Evolutionary conservation across 2,888 invertebrate species (phyloP), one percentile per base, ranked within the genome.

Genomic region (Synergus itoensis): DNA sequence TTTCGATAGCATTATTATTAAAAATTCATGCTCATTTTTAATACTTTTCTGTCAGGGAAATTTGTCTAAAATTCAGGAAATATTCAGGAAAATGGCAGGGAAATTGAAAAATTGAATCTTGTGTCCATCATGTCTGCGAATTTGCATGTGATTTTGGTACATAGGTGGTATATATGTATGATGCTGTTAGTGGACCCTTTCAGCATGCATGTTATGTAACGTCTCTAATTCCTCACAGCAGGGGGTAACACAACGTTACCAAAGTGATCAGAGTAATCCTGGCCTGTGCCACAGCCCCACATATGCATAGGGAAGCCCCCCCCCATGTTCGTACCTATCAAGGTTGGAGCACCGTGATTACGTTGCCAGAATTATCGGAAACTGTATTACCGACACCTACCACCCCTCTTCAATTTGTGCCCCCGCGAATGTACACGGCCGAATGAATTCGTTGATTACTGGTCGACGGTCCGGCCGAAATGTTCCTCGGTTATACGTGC

Each of bases 321-420:
- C 78, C 36, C 36, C 69, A 64, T 77, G 65, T 77, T 73, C 76
- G 69, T 69, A 77, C 73, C 62, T 76, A 81, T 79, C 64, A 63
- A 43, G 64, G 63, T 36, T 62, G 63, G 57, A 80, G 77, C 41
- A 73, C 73, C 77, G 73, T 83, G 87, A 89, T 88, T 88, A 86
- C 87, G 85, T 86, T 80, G 82, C 82, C 78, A 79, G 86, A 84
- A 87, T 89, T 89, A 89, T 89, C 87, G 88, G 89, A 88, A 90
- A 88, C 88, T 88, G 88, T 86, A 89, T 90, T 89, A 88, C 86
- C 85, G 86, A 84, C 87, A 86, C 84, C 80, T 77, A 77, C 79
- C 79, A 75, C 79, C 79, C 79, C 60, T 62, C 43, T 80, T 73
- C 36, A 53, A 53, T 73, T 48, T 73, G 36, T 28, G 28, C 36